phyloP scores from a whole-genome alignment of 2,113 vertebrate species.

The Phaetusa simplex region DNA sequence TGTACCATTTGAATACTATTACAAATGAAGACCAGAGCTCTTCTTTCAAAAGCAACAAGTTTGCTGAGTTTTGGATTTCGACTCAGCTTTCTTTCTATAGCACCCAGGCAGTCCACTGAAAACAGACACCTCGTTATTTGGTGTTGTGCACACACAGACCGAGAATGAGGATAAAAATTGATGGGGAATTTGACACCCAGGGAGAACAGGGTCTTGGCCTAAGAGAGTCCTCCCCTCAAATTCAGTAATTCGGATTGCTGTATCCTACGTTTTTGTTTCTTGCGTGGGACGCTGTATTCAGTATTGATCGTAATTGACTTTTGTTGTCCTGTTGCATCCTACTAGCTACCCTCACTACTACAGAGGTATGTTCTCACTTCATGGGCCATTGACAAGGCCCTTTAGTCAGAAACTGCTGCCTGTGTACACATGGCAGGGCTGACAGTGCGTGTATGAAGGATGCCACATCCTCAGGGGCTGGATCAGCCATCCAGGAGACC shows the following conservation, averaged over 20 bases:
- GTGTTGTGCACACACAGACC: not conserved
- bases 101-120: not conserved
- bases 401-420: not conserved
- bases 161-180: not conserved
- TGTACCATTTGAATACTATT: not conserved
- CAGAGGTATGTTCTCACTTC: not conserved
- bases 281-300: not conserved
- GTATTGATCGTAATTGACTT: not conserved
- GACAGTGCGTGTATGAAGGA: rapidly evolving
- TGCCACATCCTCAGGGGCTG: not conserved
- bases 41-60: not conserved
- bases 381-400: rapidly evolving
- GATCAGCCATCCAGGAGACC: not conserved
- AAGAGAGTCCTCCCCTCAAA: not conserved
- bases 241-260: not conserved
- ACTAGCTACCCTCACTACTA: not conserved
- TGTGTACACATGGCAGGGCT: not conserved
- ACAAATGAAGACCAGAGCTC: not conserved
- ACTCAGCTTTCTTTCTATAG: not conserved
- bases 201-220: not conserved
- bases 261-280: not conserved
- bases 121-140: not conserved
- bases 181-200: not conserved
- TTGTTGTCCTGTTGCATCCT: not conserved
- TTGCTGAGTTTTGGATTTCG: not conserved